Conservation (phyloP, 1,140 invertebrate species). For the Microvelia longipes region DNA sequence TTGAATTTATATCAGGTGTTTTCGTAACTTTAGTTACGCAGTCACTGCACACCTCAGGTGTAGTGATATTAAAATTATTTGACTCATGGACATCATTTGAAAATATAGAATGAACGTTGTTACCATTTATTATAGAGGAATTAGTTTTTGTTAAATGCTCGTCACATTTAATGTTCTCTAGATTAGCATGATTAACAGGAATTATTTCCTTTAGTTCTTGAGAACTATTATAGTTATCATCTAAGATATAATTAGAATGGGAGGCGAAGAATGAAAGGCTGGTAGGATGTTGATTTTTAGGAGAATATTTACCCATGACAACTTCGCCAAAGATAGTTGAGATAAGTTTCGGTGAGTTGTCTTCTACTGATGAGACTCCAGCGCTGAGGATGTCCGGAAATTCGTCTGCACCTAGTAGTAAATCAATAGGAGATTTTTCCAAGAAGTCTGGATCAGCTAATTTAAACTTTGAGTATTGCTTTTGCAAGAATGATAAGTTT, state of each 20-base stretch:
- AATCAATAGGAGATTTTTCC: neutral
- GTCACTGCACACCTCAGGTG: too few relatives aligned
- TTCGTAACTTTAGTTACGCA: too few relatives aligned
- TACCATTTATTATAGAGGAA: too few relatives aligned
- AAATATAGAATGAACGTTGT: too few relatives aligned
- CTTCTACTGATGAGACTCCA: neutral
- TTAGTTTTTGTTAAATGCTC: too few relatives aligned
- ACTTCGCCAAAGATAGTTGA: neutral
- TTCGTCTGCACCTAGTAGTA: neutral
- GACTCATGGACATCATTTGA: too few relatives aligned
- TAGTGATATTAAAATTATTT: too few relatives aligned
- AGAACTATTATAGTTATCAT: neutral
- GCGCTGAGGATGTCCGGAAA: neutral
- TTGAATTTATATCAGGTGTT: too few relatives aligned
- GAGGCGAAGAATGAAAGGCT: neutral
- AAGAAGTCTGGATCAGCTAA: neutral
- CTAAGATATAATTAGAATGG: neutral
- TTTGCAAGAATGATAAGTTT: neutral
- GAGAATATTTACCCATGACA: neutral
- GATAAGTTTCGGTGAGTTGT: constrained; percentile 1
- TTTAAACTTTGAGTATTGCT: neutral
- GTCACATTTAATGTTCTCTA: neutral
- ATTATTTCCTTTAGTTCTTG: neutral
- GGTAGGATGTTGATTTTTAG: neutral
- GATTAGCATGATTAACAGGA: neutral